Evolutionary conservation across 2,113 vertebrate species (phyloP).

Genomic region (Spea multiplicata): DNA sequence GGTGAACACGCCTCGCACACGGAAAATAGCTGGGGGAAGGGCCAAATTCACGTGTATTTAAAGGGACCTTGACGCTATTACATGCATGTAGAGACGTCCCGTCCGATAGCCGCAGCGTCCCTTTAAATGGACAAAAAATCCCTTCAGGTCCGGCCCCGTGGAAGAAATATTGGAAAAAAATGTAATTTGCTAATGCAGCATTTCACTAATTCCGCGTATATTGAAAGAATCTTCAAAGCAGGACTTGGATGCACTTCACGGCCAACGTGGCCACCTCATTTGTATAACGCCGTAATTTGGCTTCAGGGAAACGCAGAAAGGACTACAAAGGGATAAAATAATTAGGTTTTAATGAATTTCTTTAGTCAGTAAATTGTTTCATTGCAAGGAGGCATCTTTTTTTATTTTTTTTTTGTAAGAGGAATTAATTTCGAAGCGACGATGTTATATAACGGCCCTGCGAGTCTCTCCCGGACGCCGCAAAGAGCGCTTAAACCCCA

Average conservation of each 20-base stretch:
- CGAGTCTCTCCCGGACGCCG: constrained; percentile 22
- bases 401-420: constrained; percentile 14
- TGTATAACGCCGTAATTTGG: constrained; percentile 23
- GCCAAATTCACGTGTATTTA: too few relatives aligned
- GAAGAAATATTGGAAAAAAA: background rate
- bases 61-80: too few relatives aligned
- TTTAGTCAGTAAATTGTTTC: constrained; percentile 14
- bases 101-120: too few relatives aligned
- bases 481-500: constrained; percentile 6
- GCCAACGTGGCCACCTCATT: background rate
- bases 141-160: background rate
- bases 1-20: too few relatives aligned
- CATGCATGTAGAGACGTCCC: too few relatives aligned
- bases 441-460: constrained; percentile 34
- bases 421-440: constrained; percentile 30
- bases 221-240: background rate
- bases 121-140: background rate
- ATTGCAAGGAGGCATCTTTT: background rate
- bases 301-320: constrained; percentile 15
- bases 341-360: constrained; percentile 41
- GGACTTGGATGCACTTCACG: background rate
- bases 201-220: background rate
- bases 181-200: background rate
- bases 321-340: constrained; percentile 24
- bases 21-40: too few relatives aligned